phyloP scores from a whole-genome alignment of 2,888 invertebrate species.

The Mythimna vitellina region DNA sequence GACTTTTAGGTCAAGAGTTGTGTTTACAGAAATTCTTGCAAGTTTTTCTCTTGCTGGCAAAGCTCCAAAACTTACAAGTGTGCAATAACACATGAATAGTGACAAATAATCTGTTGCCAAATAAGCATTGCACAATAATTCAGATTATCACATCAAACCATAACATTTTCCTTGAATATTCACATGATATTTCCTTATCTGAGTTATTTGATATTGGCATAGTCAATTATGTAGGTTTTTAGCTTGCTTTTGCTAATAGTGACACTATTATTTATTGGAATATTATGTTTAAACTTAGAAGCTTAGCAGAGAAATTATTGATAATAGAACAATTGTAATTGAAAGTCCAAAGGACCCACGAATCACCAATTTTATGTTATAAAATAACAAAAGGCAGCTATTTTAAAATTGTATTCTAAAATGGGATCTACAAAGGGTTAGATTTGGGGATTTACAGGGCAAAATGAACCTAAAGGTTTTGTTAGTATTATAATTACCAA shows the following conservation, averaged over 20 bases:
- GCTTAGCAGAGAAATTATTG: background rate
- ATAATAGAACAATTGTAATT: background rate
- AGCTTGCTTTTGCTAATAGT: background rate
- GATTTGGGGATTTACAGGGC: background rate
- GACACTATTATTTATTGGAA: background rate
- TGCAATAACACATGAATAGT: constrained; percentile 22
- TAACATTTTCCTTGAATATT: background rate
- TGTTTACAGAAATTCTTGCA: constrained; percentile 21
- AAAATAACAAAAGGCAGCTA: background rate
- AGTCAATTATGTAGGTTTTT: background rate
- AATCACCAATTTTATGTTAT: background rate
- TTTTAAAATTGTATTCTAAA: background rate
- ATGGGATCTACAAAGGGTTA: background rate
- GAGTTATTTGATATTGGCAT: constrained; percentile 9
- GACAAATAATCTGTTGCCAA: constrained; percentile 14
- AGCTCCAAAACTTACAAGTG: constrained; percentile 34
- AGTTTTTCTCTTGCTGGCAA: constrained; percentile 26
- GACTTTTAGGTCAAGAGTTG: background rate
- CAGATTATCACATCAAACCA: constrained; percentile 4
- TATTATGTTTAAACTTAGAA: background rate
- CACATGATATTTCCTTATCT: constrained; percentile 28
- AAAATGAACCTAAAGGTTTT: background rate
- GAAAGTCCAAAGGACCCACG: background rate
- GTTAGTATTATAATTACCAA: constrained; percentile 10
- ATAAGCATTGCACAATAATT: constrained; percentile 12